Percentiles rank a stretch among this genome's conserved stretches.
phyloP scores from a whole-genome alignment of 2,113 vertebrate genomes.

The Tautogolabrus adspersus region DNA sequence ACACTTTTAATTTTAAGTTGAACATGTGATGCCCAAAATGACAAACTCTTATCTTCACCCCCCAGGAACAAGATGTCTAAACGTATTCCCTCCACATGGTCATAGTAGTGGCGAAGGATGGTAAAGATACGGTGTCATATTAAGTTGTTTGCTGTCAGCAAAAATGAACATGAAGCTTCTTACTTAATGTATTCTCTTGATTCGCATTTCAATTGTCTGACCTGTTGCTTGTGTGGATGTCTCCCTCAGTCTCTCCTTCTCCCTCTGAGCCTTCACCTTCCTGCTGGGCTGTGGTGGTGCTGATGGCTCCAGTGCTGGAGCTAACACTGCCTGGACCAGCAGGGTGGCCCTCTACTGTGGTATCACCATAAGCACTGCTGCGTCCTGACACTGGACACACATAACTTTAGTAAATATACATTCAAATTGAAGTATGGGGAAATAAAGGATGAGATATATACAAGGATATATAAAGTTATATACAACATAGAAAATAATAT shows the following conservation, averaged over 20 bases:
- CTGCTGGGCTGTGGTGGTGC: constrained; percentile 95
- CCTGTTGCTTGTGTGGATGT: constrained; percentile 97
- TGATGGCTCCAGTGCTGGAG: constrained; percentile 97
- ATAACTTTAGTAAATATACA: background rate
- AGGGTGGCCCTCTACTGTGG: constrained; percentile 91
- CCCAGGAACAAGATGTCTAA: background rate
- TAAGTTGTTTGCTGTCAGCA: background rate
- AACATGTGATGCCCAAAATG: background rate
- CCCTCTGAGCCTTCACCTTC: constrained; percentile 96
- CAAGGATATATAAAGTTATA: too few species aligned
- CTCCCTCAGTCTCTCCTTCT: constrained; percentile 93
- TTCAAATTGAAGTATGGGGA: too few species aligned
- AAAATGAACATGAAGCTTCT: background rate
- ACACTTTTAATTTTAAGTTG: background rate
- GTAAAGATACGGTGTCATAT: background rate
- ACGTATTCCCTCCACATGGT: background rate
- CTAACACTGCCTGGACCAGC: constrained; percentile 96
- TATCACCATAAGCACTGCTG: constrained; percentile 97
- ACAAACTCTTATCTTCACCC: background rate
- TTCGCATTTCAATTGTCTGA: constrained; percentile 47
- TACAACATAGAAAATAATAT: background rate
- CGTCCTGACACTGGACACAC: constrained; percentile 90
- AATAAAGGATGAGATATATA: background rate
- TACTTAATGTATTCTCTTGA: background rate
- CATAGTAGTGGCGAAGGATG: background rate